Conservation (phyloP, 92 coral and sea anemone genomes). For the Epizoanthus scotinus region DNA sequence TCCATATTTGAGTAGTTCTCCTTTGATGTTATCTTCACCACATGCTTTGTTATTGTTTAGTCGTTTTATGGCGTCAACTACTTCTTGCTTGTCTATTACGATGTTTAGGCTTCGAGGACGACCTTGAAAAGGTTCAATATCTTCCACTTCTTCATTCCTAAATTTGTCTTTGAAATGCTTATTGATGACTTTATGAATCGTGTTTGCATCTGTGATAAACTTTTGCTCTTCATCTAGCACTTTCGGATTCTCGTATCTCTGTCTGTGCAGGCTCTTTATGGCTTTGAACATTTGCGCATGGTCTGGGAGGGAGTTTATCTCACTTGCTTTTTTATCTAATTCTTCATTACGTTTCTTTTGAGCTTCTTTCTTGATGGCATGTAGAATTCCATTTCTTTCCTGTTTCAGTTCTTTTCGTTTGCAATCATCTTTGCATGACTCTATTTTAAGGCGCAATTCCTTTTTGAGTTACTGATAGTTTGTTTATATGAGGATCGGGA, state of each 20-base stretch:
- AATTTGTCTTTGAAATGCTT: neutral
- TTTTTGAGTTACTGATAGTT: too few relatives aligned
- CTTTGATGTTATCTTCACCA: neutral
- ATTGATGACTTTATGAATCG: neutral
- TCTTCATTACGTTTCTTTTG: constrained; percentile 1
- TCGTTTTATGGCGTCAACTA: neutral
- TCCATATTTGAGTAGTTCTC: neutral
- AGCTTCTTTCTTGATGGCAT: neutral
- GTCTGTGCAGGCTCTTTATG: neutral
- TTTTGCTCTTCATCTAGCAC: neutral
- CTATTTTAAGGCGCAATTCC: neutral
- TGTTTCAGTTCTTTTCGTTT: neutral
- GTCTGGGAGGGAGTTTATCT: neutral
- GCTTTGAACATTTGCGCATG: neutral
- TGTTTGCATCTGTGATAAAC: neutral
- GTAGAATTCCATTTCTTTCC: neutral
- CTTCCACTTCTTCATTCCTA: neutral
- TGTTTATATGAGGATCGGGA: too few relatives aligned
- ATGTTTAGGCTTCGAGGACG: neutral
- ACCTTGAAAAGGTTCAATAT: neutral
- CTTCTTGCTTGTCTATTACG: neutral
- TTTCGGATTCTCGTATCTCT: neutral
- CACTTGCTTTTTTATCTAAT: constrained; percentile 1
- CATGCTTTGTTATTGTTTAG: neutral
- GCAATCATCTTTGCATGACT: neutral